These are phyloP conservation scores for Aphis gossypii DNA, from an alignment of 1,140 invertebrate species.

Conservation along the genomic window DNA sequence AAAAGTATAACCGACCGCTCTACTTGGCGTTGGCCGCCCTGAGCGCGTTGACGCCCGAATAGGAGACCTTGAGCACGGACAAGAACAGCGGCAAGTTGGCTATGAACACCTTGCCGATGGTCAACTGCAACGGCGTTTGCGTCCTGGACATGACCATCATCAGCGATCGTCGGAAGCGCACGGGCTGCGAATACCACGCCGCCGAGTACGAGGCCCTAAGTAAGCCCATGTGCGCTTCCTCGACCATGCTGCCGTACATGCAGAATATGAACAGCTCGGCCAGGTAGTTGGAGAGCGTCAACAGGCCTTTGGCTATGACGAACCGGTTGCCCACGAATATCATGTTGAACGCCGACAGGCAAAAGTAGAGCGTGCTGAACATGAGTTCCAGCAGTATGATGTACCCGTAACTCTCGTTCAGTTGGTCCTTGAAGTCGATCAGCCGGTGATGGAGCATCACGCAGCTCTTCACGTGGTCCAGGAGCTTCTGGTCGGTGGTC, in stretches of 20 bases:
- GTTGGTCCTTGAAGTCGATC: background rate
- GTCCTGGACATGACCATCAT: conserved; percentile 26
- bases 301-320: background rate
- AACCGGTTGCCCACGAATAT: conserved; percentile 31
- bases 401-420: conserved; percentile 12
- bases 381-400: conserved; percentile 17
- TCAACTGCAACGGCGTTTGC: background rate
- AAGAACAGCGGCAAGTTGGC: background rate
- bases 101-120: conserved; percentile 28
- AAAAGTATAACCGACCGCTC: background rate
- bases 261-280: conserved; percentile 26
- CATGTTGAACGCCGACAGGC: conserved; percentile 26
- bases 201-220: background rate
- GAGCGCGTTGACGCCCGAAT: conserved; percentile 11
- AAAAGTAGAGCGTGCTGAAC: conserved; percentile 28
- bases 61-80: conserved; percentile 25
- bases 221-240: background rate
- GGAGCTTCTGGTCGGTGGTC: background rate
- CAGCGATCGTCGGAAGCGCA: background rate
- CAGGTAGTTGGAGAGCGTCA: conserved; percentile 3
- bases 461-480: background rate
- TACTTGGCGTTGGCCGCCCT: background rate
- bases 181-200: background rate
- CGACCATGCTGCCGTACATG: conserved; percentile 39
- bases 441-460: background rate